A percentile compares a stretch with the other conserved stretches of the same genome.
phyloP scores from a whole-genome alignment of 2,113 vertebrate genomes.

The Uria lomvia region DNA sequence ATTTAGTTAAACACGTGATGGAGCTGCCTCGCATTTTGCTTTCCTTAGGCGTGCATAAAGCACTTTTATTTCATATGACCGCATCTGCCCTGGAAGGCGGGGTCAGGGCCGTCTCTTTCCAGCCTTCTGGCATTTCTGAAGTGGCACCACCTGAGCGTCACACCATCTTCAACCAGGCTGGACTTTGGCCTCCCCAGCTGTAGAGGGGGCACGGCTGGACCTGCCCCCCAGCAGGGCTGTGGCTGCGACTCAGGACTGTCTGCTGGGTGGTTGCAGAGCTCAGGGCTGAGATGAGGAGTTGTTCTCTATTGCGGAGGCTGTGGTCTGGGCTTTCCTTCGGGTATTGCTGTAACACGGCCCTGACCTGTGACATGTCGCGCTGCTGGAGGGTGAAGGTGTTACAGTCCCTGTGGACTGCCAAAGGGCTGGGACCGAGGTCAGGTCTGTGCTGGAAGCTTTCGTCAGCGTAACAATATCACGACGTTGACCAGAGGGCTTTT shows the following conservation, averaged over 20 bases:
- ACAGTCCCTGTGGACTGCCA: rapidly evolving
- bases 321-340: background rate
- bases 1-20: background rate
- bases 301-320: background rate
- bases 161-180: background rate
- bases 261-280: background rate
- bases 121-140: background rate
- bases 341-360: background rate
- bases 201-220: background rate
- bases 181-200: background rate
- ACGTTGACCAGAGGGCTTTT: background rate
- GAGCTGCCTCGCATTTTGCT: background rate
- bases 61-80: background rate
- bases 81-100: background rate
- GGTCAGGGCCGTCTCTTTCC: background rate
- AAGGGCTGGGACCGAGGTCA: background rate
- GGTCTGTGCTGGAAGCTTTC: background rate
- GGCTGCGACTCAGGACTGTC: background rate
- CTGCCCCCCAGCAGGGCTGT: background rate
- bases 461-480: background rate
- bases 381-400: background rate
- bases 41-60: background rate
- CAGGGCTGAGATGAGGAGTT: background rate
- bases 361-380: background rate
- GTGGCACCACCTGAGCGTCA: background rate